Conservation (phyloP, 1,140 invertebrate species). For the Cyrtorhinus lividipennis region DNA sequence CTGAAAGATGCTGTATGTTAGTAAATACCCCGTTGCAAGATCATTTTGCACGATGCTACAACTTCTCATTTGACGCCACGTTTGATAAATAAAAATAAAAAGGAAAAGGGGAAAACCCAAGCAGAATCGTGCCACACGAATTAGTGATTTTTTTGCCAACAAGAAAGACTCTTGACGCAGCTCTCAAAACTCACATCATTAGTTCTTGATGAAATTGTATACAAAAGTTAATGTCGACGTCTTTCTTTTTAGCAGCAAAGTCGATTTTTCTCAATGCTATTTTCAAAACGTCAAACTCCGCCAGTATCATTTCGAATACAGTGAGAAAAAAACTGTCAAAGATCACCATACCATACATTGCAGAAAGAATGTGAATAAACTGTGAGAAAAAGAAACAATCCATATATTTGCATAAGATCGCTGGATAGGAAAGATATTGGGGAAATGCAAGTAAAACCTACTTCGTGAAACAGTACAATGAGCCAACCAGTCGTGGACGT, state of each 20-base stretch:
- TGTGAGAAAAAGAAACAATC: not conserved
- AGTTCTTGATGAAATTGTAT: not conserved
- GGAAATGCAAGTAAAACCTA: no score
- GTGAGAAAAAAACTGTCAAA: not conserved
- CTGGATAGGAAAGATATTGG: no score
- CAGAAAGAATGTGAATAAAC: not conserved
- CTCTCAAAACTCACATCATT: not conserved
- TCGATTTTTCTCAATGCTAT: not conserved
- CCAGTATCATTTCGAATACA: not conserved
- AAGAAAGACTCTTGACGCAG: no score
- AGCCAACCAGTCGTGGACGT: not conserved
- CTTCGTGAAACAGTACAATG: not conserved
- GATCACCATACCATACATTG: not conserved
- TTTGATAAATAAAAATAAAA: no score
- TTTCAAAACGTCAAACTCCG: not conserved
- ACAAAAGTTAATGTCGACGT: not conserved
- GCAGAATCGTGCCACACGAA: no score
- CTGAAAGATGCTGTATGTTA: not conserved
- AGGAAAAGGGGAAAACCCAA: no score
- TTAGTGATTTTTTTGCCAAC: no score
- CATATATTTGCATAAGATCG: no score
- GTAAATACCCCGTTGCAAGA: no score
- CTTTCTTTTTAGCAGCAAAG: not conserved
- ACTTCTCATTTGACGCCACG: no score
- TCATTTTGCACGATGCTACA: no score